Conservation (phyloP, 2,113 vertebrate genomes). For the Actinemys pallida region DNA sequence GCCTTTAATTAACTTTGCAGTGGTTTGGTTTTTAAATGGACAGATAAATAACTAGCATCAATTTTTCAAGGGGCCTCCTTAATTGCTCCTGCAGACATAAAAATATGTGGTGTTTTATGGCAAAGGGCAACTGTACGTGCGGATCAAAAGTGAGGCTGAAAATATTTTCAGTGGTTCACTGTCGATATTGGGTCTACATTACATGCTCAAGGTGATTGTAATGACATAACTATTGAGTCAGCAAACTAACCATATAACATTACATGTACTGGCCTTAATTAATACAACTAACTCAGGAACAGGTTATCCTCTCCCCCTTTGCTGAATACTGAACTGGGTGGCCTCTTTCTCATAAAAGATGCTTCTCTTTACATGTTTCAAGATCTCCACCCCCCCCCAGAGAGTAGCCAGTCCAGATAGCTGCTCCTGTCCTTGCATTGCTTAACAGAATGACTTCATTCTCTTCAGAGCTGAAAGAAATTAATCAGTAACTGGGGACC, state of each 20-base stretch:
- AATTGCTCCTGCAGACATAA: not conserved
- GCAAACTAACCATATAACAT: not conserved
- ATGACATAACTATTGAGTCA: not conserved
- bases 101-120: not conserved
- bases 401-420: not conserved
- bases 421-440: not conserved
- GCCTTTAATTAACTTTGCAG: not conserved
- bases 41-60: rapidly evolving
- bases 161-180: too few relatives aligned
- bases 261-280: not conserved
- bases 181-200: too few relatives aligned
- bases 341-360: not conserved
- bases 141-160: not conserved
- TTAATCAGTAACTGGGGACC: rapidly evolving
- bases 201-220: not conserved
- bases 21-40: not conserved
- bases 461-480: not conserved
- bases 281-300: not conserved
- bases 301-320: not conserved
- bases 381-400: not conserved
- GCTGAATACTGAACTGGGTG: not conserved
- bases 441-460: not conserved
- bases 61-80: not conserved
- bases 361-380: not conserved
- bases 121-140: not conserved